Base-by-base conservation (phyloP, 2,888 invertebrate genomes). In the Aradus depressus region DNA sequence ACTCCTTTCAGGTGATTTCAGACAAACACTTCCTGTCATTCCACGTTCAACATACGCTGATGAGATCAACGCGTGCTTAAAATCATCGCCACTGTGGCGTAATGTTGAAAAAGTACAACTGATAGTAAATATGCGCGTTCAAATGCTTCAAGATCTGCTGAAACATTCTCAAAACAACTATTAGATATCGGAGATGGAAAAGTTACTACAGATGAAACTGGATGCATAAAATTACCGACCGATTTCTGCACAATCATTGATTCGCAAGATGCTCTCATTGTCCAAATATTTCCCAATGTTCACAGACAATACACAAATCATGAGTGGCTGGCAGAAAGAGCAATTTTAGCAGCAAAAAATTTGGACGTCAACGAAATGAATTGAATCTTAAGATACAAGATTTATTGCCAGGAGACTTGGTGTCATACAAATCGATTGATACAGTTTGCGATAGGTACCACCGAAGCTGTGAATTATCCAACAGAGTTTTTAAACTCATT, bases 261-360 rank as follows among this genome's bases (percentile, higher is more conserved):
- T 51, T 58, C 61, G 48, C 58, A 63, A 57, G 48, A 47, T 38
- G 59, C 62, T 58, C 59, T 63, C 38, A 61, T 64, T 50, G 54
- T 62, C 19, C 58, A 57, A 39, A 60, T 64, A 28, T 66, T 64
- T 52, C 62, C 65, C 58, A 56, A 64, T 58, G 58, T 65, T 58
- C 28, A 51, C 53, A 58, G n/a, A n/a, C n/a, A n/a, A n/a, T n/a
- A n/a, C n/a, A n/a, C n/a, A n/a, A n/a, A n/a, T n/a, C n/a, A n/a
- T n/a, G n/a, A n/a, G n/a, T n/a, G n/a, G n/a, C n/a, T n/a, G n/a
- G n/a, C n/a, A n/a, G n/a, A n/a, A n/a, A 59, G 60, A 60, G 62
- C 56, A 58, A 63, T 64, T 62, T 61, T 63, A 28, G 62, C 63
- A 51, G 8, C 42, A 42, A 63, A 65, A 58, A 66, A 66, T 57